phyloP scores from a whole-genome alignment of 1,140 invertebrate genomes.

The Brachionus calyciflorus region DNA sequence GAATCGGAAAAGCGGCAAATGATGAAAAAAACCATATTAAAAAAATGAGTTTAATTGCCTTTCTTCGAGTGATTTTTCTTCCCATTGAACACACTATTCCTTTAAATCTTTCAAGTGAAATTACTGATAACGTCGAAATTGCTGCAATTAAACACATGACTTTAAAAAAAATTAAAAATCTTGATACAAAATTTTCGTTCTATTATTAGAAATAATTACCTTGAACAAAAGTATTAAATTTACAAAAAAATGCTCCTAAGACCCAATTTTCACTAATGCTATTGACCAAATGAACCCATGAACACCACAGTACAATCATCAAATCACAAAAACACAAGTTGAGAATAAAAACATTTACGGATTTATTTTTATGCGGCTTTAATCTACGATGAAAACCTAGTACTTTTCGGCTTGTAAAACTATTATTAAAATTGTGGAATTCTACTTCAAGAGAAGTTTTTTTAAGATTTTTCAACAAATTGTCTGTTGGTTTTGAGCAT shows the following conservation, averaged over 20 bases:
- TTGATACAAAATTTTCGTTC: constrained; percentile 47
- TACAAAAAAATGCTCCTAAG: constrained; percentile 62
- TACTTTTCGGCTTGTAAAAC: no score
- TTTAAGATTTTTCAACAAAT: no score
- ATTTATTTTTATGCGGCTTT: constrained; percentile 48
- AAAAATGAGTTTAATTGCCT: constrained; percentile 49
- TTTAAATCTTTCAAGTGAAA: constrained; percentile 52
- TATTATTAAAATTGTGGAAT: no score
- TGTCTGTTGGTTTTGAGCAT: no score
- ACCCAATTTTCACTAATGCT: constrained; percentile 55
- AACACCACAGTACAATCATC: constrained; percentile 61
- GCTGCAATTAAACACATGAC: constrained; percentile 36
- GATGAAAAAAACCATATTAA: constrained; percentile 34
- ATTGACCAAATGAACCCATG: constrained; percentile 62
- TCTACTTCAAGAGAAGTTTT: no score
- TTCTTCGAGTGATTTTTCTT: constrained; percentile 56
- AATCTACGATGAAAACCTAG: no score
- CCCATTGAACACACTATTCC: constrained; percentile 60
- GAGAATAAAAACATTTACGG: constrained; percentile 57
- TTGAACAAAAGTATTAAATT: constrained; percentile 63
- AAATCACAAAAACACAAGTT: constrained; percentile 56
- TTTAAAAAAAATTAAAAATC: constrained; percentile 45
- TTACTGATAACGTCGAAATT: constrained; percentile 27
- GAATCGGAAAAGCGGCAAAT: constrained; percentile 41
- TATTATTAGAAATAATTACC: constrained; percentile 54